Conservation (phyloP, 2,888 invertebrate genomes). For the Agrochola lychnidis region DNA sequence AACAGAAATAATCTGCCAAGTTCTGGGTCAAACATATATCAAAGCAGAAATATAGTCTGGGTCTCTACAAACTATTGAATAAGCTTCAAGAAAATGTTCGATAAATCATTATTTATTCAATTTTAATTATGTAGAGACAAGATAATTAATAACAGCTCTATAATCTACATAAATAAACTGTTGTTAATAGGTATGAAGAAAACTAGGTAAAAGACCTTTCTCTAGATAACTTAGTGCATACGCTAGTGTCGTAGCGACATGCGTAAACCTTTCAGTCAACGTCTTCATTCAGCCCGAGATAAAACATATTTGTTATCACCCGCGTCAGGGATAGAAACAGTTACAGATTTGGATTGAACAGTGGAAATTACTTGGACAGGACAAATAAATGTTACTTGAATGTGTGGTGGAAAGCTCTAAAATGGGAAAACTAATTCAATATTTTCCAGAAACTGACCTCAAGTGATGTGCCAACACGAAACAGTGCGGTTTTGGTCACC, state of each 20-base stretch:
- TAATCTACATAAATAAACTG: neutral
- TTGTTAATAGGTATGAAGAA: constrained; percentile 8
- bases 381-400: neutral
- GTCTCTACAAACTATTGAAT: neutral
- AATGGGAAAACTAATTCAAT: too few species aligned
- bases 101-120: neutral
- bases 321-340: constrained; percentile 6
- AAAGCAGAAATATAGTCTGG: neutral
- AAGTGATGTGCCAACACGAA: neutral
- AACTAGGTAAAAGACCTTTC: constrained; percentile 2
- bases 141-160: neutral
- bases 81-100: neutral
- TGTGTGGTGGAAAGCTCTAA: neutral
- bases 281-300: constrained; percentile 45
- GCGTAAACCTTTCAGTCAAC: constrained; percentile 49
- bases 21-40: too few species aligned
- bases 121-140: neutral
- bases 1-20: neutral
- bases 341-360: constrained; percentile 23
- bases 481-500: neutral
- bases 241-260: constrained; percentile 14
- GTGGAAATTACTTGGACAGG: neutral
- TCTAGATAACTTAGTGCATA: constrained; percentile 26
- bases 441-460: neutral
- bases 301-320: constrained; percentile 38